phyloP scores from a whole-genome alignment of 2,888 invertebrate species.

The Nemurella pictetii region DNA sequence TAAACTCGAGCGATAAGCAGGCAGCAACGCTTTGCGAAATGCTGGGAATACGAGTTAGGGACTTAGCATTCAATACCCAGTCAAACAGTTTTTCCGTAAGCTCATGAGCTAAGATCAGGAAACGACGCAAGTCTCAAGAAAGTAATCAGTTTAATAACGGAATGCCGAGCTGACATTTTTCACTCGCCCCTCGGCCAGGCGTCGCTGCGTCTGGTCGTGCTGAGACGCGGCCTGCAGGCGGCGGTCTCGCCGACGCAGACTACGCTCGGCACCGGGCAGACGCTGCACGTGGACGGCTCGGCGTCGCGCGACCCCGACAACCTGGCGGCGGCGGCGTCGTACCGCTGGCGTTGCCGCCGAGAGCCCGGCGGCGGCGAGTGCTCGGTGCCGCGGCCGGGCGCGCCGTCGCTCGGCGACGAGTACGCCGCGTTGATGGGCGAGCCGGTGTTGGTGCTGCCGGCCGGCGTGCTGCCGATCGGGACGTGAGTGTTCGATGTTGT shows the following conservation, averaged over 20 bases:
- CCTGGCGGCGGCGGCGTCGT: constrained; percentile 33
- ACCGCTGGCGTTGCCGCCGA: constrained; percentile 36
- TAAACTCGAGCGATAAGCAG: no score
- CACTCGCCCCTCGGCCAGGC: no score
- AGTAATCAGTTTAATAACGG: no score
- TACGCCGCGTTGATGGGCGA: constrained; percentile 28
- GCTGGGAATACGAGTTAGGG: no score
- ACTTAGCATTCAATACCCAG: no score
- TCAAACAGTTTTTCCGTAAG: no score
- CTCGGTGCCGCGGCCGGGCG: constrained; percentile 31
- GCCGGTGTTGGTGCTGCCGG: constrained; percentile 34
- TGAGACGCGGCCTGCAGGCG: constrained; percentile 32
- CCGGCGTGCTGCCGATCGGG: constrained; percentile 37
- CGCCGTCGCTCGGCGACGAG: constrained; percentile 13
- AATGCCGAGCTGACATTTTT: no score
- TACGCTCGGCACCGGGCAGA: constrained; percentile 38
- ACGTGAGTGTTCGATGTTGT: constrained; percentile 32
- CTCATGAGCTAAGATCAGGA: no score
- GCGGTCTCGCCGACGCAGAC: constrained; percentile 24
- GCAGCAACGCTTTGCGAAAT: no score
- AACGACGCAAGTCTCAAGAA: no score
- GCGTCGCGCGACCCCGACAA: constrained; percentile 36
- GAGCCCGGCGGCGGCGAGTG: constrained; percentile 30
- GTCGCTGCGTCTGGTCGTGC: constrained; percentile 18
- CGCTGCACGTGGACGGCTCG: constrained; percentile 38